Conservation (phyloP, 2,888 invertebrate genomes). For the Drosophila fungiperda region DNA sequence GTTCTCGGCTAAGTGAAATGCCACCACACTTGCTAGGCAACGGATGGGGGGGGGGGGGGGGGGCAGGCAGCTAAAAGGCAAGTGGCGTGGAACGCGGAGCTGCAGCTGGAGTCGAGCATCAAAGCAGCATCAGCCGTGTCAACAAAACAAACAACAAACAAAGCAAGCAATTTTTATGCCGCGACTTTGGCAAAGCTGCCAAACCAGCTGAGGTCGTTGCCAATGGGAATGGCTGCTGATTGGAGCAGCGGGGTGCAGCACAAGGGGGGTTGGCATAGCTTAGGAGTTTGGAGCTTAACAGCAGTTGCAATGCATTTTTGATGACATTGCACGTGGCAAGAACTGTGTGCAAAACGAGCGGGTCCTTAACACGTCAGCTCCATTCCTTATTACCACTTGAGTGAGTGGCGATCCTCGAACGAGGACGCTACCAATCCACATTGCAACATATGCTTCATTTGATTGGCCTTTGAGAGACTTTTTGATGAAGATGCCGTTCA, state of each 20-base stretch:
- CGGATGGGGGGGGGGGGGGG: neutral
- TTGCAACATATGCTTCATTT: conserved; percentile 1
- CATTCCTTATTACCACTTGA: conserved; percentile 59
- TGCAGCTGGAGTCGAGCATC: conserved; percentile 46
- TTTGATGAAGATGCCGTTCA: conserved; percentile 1
- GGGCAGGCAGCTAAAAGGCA: neutral
- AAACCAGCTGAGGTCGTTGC: conserved; percentile 67
- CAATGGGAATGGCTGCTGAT: conserved; percentile 15
- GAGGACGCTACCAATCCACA: conserved; percentile 2
- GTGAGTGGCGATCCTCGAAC: conserved; percentile 35
- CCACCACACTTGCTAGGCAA: conserved; percentile 27
- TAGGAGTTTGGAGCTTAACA: conserved; percentile 27
- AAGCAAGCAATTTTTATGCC: conserved; percentile 71
- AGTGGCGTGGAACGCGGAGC: neutral
- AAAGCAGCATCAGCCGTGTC: conserved; percentile 62
- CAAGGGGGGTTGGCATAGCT: conserved; percentile 1
- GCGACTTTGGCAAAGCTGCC: conserved; percentile 52
- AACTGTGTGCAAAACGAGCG: conserved; percentile 21
- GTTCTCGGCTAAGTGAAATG: conserved; percentile 54
- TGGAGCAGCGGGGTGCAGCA: neutral
- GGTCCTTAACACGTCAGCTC: conserved; percentile 60
- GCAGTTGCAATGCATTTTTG: conserved; percentile 66
- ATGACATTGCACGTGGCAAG: conserved; percentile 49
- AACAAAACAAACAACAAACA: conserved; percentile 75
- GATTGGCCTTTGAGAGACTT: conserved; percentile 16